Percentiles rank a stretch among this genome's conserved stretches.
These are phyloP conservation scores for Lineus longissimus DNA, from an alignment of 1,140 invertebrate genomes.

Conservation along the genomic window DNA sequence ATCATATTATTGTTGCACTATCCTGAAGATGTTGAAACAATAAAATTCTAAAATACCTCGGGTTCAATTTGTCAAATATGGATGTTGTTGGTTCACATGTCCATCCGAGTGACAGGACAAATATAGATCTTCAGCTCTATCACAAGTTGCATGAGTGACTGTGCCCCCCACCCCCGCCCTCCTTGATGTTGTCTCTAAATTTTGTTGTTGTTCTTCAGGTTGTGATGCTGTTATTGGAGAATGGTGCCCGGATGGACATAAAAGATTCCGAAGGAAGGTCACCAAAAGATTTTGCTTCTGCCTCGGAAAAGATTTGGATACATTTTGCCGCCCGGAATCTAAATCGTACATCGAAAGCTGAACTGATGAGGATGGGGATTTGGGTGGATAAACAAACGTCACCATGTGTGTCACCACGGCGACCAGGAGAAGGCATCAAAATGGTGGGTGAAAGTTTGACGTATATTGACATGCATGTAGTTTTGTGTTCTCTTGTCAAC, in stretches of 20 bases:
- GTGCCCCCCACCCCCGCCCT: too few species aligned
- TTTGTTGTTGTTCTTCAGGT: slow-evolving; percentile 25
- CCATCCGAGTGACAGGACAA: too few species aligned
- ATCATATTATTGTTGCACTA: too few species aligned
- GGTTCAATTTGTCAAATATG: too few species aligned
- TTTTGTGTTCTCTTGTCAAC: not conserved
- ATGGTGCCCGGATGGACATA: slow-evolving; percentile 36
- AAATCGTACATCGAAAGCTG: slow-evolving; percentile 28
- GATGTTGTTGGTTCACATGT: too few species aligned
- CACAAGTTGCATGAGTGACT: too few species aligned
- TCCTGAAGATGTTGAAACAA: too few species aligned
- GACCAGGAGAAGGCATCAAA: slow-evolving; percentile 28
- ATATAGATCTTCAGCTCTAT: too few species aligned
- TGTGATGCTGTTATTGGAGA: slow-evolving; percentile 41
- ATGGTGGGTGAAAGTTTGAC: slow-evolving; percentile 22
- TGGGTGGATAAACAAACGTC: slow-evolving; percentile 25
- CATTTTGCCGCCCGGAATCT: slow-evolving; percentile 43
- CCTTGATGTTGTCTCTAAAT: too few species aligned
- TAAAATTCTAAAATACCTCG: too few species aligned
- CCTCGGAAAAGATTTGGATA: slow-evolving; percentile 49
- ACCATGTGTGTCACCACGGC: slow-evolving; percentile 6
- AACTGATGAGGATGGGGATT: slow-evolving; percentile 38
- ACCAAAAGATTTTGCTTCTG: slow-evolving; percentile 48
- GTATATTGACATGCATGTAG: not conserved
- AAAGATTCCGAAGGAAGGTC: slow-evolving; percentile 40